Evolutionary conservation across 2,888 invertebrate genomes (phyloP), one percentile per base, ranked within the genome.

Genomic region (Cistogaster globosa): DNA sequence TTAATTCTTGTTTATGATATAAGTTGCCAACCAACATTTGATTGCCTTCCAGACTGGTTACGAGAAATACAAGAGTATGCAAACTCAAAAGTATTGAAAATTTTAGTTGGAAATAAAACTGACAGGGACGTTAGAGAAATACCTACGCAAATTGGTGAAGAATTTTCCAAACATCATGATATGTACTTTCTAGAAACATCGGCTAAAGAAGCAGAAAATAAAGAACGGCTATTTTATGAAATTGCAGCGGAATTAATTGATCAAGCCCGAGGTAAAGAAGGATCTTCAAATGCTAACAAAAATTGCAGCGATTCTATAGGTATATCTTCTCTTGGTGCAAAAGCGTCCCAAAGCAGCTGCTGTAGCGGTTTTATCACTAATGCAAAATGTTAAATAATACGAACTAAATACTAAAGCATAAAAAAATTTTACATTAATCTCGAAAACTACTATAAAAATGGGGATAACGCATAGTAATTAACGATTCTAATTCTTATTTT

Each of bases 141-240:
- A 90, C 99, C 99, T 0, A 96, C 96, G 38, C 96, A 97, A 90
- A 97, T 99, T 63, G 99, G 98, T 1, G 97, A 97, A 92, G 97
- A 98, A 92, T 99, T 99, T 94, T 97, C 99, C 22, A 97, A 97
- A 90, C 95, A 97, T 88, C 97, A 99, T 91, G 97, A 97, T 89
- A 99, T 99, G 98, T 98, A 98, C 93, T 99, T 98, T 93, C 94
- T 99, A 88, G 99, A 99, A 94, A 99, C 99, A 0, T 99, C 99
- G 0, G 99, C 99, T 0, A 98, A 99, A 92, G 98, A 99, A 93
- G 97, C 98, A 2, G 98, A 99, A 90, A 99, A 99, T 93, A 99
- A 99, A 5, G 99, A 99, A 92, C 95, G 96, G 91, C 94, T 99
- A 83, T 99, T 99, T 92, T 97, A 98, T 95, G 98, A 99, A 93